Evolutionary conservation across 30 jellyfish, hydroid and myxozoan genomes (phyloP), one percentile per base, ranked within the genome.

Genomic region (Aurelia sp.): DNA sequence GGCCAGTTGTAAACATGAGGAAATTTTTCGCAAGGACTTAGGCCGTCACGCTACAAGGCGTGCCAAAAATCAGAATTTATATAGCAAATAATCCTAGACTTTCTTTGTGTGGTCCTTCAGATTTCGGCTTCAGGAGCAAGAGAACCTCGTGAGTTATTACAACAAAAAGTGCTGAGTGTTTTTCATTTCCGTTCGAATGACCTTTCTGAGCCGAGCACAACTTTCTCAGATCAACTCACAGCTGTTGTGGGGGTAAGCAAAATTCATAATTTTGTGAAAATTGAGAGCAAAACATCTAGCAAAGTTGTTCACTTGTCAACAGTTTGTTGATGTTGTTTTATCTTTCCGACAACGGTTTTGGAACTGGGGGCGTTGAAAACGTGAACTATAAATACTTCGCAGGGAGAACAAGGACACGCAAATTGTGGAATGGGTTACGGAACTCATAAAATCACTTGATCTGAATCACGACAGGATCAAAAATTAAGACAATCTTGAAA

Each of bases 161-260:
- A 19, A 12, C 33, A 19, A 61, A 61, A 19, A 61, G 27, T 22
- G 33, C 13, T 21, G 41, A 10, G 33, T 31, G 55, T 18, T 47
- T 47, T 40, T 11, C 85, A 76, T 57, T 76, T 76, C 77, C 77
- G 21, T 21, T 59, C 78, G 77, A 76, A 52, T 76, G 76, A 61
- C 60, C 73, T 31, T 19, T 76, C 38, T 51, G 50, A 27, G 40
- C 22, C 53, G 67, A 30, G 87, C 87, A 63, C 33, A 57, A 9
- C 16, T 70, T 30, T 27, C 19, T 47, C 82, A 8, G 38, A 30
- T 40, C 18, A 17, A 21, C 62, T 18, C 8, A 75, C 77, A 35
- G 35, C 73, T 57, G 74, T 22, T 75, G 77, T 38, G 50, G 58
- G 65, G 44, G 73, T 77, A 60, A 76, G 27, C 40, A 74, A 48